A percentile compares a stretch with the other conserved stretches of the same genome.
phyloP scores from a whole-genome alignment of 2,888 invertebrate genomes.

The Poecilus cupreus region DNA sequence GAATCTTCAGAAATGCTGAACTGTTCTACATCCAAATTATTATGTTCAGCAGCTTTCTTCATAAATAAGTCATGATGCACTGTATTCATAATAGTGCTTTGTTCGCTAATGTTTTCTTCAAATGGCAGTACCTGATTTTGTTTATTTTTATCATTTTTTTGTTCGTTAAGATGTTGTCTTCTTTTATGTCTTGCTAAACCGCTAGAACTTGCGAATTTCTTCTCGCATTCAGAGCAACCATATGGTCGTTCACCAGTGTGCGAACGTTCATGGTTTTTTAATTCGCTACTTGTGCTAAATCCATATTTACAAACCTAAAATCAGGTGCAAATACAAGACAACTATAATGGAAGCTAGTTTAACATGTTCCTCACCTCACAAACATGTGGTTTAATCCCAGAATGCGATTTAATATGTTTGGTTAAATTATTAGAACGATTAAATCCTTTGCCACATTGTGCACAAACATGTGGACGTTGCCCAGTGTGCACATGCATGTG shows the following conservation, averaged over 20 bases:
- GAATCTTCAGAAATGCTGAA: slow-evolving; percentile 4
- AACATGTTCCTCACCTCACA: slow-evolving; percentile 30
- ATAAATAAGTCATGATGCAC: slow-evolving; percentile 37
- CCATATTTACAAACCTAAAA: slow-evolving; percentile 69
- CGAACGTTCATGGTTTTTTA: slow-evolving; percentile 73
- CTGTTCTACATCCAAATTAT: slow-evolving; percentile 1
- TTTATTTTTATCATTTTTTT: background rate
- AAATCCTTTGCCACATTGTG: slow-evolving; percentile 52
- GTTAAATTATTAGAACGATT: slow-evolving; percentile 39
- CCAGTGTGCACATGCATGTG: slow-evolving; percentile 50
- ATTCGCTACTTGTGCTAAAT: slow-evolving; percentile 44
- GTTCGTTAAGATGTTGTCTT: slow-evolving; percentile 16
- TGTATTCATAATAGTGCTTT: background rate
- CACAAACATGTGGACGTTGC: slow-evolving; percentile 32
- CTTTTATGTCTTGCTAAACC: slow-evolving; percentile 50
- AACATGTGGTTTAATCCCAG: slow-evolving; percentile 51
- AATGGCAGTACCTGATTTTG: background rate
- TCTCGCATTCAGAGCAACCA: slow-evolving; percentile 72
- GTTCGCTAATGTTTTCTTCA: background rate
- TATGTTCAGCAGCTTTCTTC: background rate
- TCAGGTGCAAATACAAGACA: background rate
- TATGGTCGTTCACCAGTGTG: slow-evolving; percentile 73
- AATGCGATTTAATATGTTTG: slow-evolving; percentile 48
- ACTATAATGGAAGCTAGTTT: background rate
- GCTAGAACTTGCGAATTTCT: slow-evolving; percentile 70